phyloP scores from a whole-genome alignment of 2,797 vertebrate species.

The Pangasius djambal region DNA sequence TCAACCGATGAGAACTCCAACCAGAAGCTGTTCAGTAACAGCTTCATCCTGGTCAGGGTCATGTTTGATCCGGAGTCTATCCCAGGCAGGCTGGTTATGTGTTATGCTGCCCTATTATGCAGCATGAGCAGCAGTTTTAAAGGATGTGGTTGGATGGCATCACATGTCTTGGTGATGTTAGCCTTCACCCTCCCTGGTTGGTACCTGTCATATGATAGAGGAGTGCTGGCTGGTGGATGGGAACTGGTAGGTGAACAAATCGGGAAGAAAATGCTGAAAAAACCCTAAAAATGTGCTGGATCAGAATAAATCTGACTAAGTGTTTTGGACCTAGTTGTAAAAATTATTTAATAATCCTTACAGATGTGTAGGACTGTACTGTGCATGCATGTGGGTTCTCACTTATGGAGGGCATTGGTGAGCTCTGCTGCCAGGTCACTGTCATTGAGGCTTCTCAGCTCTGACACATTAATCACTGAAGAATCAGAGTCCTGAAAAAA shows the following conservation, averaged over 20 bases:
- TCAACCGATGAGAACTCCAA: too few relatives aligned
- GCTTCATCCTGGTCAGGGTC: too few relatives aligned
- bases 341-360: too few relatives aligned
- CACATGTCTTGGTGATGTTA: neutral
- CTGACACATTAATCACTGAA: constrained; percentile 69
- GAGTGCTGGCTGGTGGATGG: neutral
- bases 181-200: neutral
- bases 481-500: constrained; percentile 77
- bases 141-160: neutral
- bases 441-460: constrained; percentile 76
- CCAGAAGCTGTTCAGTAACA: too few relatives aligned
- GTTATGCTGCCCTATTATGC: neutral
- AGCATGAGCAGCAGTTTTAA: neutral
- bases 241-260: neutral
- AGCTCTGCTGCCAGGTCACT: constrained; percentile 81
- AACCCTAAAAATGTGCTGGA: neutral
- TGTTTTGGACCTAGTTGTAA: neutral
- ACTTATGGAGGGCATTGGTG: constrained; percentile 79
- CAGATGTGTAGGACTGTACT: neutral
- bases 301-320: neutral
- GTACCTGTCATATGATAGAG: too few relatives aligned
- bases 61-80: neutral
- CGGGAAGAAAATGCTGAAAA: neutral
- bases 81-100: neutral
- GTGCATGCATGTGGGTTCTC: constrained; percentile 47